Conservation (phyloP, 2,113 vertebrate genomes). For the Macquaria australasica region DNA sequence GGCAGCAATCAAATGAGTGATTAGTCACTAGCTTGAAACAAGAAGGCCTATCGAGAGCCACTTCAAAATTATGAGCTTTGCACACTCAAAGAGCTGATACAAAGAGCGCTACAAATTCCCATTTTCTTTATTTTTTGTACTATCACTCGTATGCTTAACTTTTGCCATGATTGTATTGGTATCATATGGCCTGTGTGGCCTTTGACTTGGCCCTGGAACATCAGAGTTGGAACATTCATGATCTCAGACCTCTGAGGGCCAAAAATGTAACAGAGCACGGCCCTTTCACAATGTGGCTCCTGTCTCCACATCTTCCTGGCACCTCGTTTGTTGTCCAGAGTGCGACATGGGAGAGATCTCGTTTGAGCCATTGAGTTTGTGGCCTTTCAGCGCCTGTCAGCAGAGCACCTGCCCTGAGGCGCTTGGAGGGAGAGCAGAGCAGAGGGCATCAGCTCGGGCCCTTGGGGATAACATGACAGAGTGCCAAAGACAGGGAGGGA, state of each 20-base stretch:
- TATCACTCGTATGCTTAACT: too few relatives aligned
- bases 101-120: neutral
- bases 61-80: neutral
- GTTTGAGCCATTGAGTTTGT: constrained; percentile 38
- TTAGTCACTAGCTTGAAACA: too few relatives aligned
- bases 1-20: neutral
- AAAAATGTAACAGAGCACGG: constrained; percentile 10
- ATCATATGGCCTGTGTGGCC: neutral
- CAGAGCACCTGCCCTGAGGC: constrained; percentile 2
- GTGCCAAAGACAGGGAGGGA: constrained; percentile 6
- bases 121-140: too few relatives aligned
- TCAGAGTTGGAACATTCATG: constrained; percentile 11
- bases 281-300: constrained; percentile 31
- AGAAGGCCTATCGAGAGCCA: neutral
- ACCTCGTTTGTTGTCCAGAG: constrained; percentile 66
- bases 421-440: constrained; percentile 19
- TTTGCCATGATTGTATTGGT: neutral
- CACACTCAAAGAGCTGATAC: neutral
- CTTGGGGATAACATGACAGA: constrained; percentile 44
- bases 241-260: constrained; percentile 6
- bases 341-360: constrained; percentile 59
- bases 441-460: constrained; percentile 26
- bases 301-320: constrained; percentile 47
- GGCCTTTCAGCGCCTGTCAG: constrained; percentile 65
- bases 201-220: constrained; percentile 7